These are phyloP conservation scores for Arbacia lixula DNA, from an alignment of 53 echinoderm and acorn worm genomes.

Conservation along the genomic window DNA sequence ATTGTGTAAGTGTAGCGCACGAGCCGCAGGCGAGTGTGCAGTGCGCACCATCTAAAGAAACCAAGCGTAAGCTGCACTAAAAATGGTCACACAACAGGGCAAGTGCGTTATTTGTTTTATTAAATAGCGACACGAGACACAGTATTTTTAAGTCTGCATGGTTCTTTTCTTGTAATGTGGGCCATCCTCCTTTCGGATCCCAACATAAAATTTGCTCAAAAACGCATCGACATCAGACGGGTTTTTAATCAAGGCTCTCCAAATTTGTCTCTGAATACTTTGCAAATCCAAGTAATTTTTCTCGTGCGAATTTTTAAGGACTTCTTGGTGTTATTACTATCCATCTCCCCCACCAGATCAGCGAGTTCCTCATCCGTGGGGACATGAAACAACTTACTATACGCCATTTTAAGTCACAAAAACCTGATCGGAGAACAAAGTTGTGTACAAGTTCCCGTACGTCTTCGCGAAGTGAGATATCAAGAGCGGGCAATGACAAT, in stretches of 20 bases:
- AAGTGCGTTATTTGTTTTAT: no score
- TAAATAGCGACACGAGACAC: no score
- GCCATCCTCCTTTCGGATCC: constrained; percentile 38
- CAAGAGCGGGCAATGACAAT: no score
- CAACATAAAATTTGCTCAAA: constrained; percentile 25
- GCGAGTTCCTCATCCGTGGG: constrained; percentile 28
- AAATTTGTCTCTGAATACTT: constrained; percentile 40
- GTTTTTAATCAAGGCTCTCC: constrained; percentile 32
- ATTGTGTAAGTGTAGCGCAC: no score
- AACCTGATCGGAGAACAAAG: no score
- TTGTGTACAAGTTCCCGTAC: no score
- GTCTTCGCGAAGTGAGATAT: no score
- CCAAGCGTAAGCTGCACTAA: no score
- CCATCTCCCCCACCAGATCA: constrained; percentile 29
- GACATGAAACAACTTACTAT: constrained; percentile 50
- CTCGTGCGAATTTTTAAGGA: constrained; percentile 42
- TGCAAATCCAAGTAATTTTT: constrained; percentile 46
- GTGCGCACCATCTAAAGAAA: no score
- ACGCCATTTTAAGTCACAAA: constrained; percentile 45
- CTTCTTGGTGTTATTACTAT: constrained; percentile 41
- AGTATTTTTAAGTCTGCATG: constrained; percentile 42
- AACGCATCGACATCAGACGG: constrained; percentile 38
- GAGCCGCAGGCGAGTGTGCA: no score
- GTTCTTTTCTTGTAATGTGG: constrained; percentile 41
- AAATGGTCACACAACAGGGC: no score